phyloP scores from a whole-genome alignment of 2,797 vertebrate genomes.

The Agapornis canus region DNA sequence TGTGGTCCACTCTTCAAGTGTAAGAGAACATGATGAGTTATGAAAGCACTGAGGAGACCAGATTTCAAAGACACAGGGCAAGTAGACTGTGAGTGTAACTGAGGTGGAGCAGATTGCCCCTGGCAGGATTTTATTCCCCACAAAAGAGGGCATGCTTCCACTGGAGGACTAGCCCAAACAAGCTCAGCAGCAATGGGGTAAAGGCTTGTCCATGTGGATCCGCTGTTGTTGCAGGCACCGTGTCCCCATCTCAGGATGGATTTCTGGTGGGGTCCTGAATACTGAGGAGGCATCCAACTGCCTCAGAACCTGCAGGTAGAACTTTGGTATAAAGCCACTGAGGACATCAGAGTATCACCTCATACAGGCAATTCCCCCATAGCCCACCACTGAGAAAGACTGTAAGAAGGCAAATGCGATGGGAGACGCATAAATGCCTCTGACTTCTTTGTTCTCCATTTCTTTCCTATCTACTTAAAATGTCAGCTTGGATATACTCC shows the following conservation, averaged over 20 bases:
- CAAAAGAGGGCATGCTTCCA: neutral
- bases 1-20: neutral
- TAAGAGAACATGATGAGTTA: neutral
- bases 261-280: neutral
- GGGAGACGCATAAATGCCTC: neutral
- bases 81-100: neutral
- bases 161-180: neutral
- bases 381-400: neutral
- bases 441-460: neutral
- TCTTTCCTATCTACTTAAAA: neutral
- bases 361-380: neutral
- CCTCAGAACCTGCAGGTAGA: accelerated
- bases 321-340: neutral
- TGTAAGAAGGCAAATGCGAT: neutral
- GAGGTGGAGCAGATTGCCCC: neutral
- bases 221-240: neutral
- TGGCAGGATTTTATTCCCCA: neutral
- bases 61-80: neutral
- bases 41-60: neutral
- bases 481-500: neutral
- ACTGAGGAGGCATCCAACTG: neutral
- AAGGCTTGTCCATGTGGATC: neutral
- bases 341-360: neutral
- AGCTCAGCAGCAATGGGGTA: neutral
- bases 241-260: accelerated